Conservation (phyloP, 92 coral and sea anemone genomes). For the Diadumene lineata region DNA sequence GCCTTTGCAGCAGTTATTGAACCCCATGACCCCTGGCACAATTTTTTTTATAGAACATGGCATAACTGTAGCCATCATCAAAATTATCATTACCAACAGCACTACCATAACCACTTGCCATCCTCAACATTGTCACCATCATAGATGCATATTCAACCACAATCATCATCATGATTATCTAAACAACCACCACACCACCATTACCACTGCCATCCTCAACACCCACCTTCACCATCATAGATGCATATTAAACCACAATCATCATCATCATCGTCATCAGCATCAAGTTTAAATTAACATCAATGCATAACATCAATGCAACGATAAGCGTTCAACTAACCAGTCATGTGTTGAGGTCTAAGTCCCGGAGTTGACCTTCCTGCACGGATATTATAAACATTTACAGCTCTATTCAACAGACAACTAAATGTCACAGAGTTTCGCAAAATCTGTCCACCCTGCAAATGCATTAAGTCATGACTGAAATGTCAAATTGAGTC, state of each 20-base stretch:
- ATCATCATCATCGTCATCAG: neutral
- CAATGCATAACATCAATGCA: too few relatives aligned
- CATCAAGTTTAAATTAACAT: too few relatives aligned
- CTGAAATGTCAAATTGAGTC: neutral
- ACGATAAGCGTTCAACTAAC: slow-evolving; percentile 18
- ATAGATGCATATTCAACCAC: neutral
- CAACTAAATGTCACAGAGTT: slow-evolving; percentile 79
- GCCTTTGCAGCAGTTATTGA: too few relatives aligned
- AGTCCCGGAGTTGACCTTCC: slow-evolving; percentile 81
- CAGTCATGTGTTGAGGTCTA: slow-evolving; percentile 82
- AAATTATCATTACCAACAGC: neutral
- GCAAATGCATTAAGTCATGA: neutral
- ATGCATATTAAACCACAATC: neutral
- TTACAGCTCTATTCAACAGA: slow-evolving; percentile 60
- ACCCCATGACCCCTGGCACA: too few relatives aligned
- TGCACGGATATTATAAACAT: slow-evolving; percentile 75
- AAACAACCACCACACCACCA: neutral
- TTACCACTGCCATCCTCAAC: neutral
- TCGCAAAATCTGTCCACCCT: slow-evolving; percentile 79
- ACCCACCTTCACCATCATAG: neutral
- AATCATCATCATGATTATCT: neutral
- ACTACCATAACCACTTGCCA: neutral
- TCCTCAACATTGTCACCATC: neutral
- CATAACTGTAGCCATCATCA: neutral
- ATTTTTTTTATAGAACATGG: too few relatives aligned